These are phyloP conservation scores for Scopus umbretta DNA, from an alignment of 2,113 vertebrate genomes.

Conservation along the genomic window DNA sequence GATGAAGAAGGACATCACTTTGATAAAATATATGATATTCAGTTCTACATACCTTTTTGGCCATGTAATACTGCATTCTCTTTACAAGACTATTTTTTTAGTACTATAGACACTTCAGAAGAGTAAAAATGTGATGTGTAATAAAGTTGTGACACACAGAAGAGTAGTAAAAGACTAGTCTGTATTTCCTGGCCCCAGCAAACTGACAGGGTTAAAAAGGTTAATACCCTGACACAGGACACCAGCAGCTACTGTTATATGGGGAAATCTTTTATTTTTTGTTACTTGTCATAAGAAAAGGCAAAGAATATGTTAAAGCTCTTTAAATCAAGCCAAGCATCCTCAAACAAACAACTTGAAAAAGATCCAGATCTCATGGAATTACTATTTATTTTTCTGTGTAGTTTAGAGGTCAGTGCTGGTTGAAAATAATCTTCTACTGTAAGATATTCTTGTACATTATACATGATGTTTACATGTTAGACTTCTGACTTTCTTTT, in stretches of 20 bases:
- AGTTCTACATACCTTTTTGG: background rate
- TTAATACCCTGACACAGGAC: conserved; percentile 64
- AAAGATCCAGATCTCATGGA: background rate
- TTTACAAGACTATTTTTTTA: conserved; percentile 30
- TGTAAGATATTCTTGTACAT: background rate
- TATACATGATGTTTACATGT: background rate
- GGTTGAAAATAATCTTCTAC: background rate
- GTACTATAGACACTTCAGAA: conserved; percentile 44
- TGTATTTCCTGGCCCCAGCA: conserved; percentile 51
- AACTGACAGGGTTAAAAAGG: conserved; percentile 61
- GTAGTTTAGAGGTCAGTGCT: background rate
- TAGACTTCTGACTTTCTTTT: background rate
- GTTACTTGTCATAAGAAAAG: conserved; percentile 25
- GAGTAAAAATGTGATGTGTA: conserved; percentile 52
- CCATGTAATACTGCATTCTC: background rate
- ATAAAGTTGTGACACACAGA: conserved; percentile 63
- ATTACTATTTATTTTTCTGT: background rate
- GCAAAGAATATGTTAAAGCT: background rate
- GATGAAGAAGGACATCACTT: background rate
- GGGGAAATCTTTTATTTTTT: conserved; percentile 48
- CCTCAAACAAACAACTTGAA: background rate
- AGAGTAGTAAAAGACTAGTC: conserved; percentile 53
- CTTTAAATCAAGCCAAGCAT: background rate
- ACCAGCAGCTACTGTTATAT: conserved; percentile 51
- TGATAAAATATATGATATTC: conserved; percentile 50